Percentiles rank a stretch among this genome's conserved stretches.
These are phyloP conservation scores for Globodera rostochiensis DNA, from an alignment of 1,140 invertebrate genomes.

Conservation along the genomic window DNA sequence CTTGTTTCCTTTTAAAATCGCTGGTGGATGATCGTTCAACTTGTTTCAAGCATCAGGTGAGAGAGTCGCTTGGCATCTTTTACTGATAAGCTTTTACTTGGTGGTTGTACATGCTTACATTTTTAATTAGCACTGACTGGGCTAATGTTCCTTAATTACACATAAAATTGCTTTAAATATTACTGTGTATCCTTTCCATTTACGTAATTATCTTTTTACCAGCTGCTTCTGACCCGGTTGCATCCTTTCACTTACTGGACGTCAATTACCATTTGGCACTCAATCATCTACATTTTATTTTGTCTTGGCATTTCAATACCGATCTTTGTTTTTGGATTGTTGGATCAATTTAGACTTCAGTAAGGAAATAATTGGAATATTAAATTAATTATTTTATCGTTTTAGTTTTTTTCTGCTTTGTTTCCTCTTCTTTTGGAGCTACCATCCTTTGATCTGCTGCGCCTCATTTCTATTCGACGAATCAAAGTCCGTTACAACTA, in stretches of 20 bases:
- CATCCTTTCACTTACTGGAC: conserved; percentile 49
- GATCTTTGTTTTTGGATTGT: conserved; percentile 43
- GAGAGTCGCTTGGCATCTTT: too few species aligned
- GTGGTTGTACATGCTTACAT: too few species aligned
- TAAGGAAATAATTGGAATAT: not conserved
- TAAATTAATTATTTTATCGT: conserved; percentile 27
- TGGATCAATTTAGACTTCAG: conserved; percentile 23
- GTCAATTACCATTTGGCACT: conserved; percentile 39
- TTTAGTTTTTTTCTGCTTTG: conserved; percentile 41
- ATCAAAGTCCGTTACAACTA: not conserved
- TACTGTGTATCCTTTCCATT: too few species aligned
- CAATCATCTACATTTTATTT: conserved; percentile 44
- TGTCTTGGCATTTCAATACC: conserved; percentile 33
- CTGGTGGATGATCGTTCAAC: conserved; percentile 41
- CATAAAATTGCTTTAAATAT: too few species aligned
- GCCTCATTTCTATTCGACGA: not conserved
- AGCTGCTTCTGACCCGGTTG: conserved; percentile 45
- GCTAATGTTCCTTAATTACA: too few species aligned
- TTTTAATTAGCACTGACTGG: too few species aligned
- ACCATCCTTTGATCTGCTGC: not conserved
- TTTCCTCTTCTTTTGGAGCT: conserved; percentile 43
- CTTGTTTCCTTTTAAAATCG: conserved; percentile 40
- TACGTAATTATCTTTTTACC: not conserved
- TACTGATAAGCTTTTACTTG: too few species aligned
- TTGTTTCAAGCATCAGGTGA: conserved; percentile 47